These are phyloP conservation scores for Drosophila testacea DNA, from an alignment of 2,888 invertebrate genomes.

Conservation along the genomic window DNA sequence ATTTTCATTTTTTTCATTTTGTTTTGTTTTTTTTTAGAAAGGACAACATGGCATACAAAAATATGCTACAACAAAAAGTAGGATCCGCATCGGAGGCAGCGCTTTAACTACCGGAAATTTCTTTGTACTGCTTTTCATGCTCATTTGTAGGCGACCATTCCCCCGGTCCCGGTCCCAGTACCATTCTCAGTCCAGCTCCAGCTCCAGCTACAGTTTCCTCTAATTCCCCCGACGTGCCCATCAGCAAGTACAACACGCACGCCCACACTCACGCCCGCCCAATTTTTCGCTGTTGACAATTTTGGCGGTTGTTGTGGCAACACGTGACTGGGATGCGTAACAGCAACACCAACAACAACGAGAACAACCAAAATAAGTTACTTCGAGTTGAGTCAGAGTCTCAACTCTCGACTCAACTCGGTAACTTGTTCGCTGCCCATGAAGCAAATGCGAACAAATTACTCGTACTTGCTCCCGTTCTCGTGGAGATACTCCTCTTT, in stretches of 20 bases:
- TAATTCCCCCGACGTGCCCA: constrained; percentile 10
- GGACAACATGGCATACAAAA: constrained; percentile 43
- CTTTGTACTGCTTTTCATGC: constrained; percentile 76
- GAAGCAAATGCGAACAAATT: constrained; percentile 43
- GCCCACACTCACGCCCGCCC: constrained; percentile 74
- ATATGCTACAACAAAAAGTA: constrained; percentile 60
- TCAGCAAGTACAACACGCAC: constrained; percentile 38
- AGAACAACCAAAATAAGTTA: constrained; percentile 52
- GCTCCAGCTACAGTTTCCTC: background rate
- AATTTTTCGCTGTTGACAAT: constrained; percentile 81
- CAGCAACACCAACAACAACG: constrained; percentile 23
- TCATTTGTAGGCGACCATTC: constrained; percentile 64
- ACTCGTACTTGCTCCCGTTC: constrained; percentile 38
- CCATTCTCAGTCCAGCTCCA: background rate
- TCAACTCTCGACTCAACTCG: constrained; percentile 40
- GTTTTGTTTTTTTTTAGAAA: constrained; percentile 15
- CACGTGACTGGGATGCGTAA: constrained; percentile 79
- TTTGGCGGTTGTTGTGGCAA: constrained; percentile 80
- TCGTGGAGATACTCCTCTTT: constrained; percentile 13
- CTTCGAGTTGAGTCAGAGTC: constrained; percentile 33
- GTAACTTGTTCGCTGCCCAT: constrained; percentile 39
- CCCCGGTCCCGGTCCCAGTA: constrained; percentile 15
- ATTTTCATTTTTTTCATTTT: constrained; percentile 37
- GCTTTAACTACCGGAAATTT: constrained; percentile 81
- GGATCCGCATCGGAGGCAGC: constrained; percentile 51